Evolutionary conservation across 2,888 invertebrate genomes (phyloP).

Genomic region (Plusia festucae): DNA sequence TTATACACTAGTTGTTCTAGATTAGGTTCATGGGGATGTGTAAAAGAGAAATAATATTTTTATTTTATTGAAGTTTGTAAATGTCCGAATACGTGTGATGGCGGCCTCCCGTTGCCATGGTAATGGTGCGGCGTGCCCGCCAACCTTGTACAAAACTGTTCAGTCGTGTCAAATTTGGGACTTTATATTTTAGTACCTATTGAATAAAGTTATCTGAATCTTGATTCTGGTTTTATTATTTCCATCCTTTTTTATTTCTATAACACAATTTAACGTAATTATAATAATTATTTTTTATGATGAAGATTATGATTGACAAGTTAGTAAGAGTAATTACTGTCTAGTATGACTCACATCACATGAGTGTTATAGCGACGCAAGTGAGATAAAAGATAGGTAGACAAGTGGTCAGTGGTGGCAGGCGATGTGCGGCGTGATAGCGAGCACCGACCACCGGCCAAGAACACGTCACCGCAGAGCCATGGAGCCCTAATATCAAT

Average conservation of each 20-base stretch:
- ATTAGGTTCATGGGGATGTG: conserved; percentile 61
- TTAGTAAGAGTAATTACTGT: background rate
- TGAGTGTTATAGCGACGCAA: conserved; percentile 42
- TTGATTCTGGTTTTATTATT: conserved; percentile 28
- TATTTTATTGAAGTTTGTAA: conserved; percentile 65
- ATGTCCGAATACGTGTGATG: conserved; percentile 49
- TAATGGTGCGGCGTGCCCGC: conserved; percentile 37
- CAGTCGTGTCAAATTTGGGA: conserved; percentile 77
- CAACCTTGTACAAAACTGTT: conserved; percentile 59
- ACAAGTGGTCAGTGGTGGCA: conserved; percentile 37
- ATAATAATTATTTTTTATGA: no score
- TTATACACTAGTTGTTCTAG: conserved; percentile 62
- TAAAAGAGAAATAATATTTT: conserved; percentile 63
- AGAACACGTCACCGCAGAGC: conserved; percentile 51
- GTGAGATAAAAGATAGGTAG: conserved; percentile 68
- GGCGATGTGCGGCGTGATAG: conserved; percentile 42
- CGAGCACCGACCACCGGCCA: conserved; percentile 58
- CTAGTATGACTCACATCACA: no score
- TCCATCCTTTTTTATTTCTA: background rate
- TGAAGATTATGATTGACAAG: no score
- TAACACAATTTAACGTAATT: background rate
- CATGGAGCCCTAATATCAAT: conserved; percentile 57
- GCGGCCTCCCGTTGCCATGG: conserved; percentile 33
- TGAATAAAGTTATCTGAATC: conserved; percentile 77
- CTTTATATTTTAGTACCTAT: conserved; percentile 75